phyloP scores from a whole-genome alignment of 2,797 vertebrate genomes.

The Falco cherrug region DNA sequence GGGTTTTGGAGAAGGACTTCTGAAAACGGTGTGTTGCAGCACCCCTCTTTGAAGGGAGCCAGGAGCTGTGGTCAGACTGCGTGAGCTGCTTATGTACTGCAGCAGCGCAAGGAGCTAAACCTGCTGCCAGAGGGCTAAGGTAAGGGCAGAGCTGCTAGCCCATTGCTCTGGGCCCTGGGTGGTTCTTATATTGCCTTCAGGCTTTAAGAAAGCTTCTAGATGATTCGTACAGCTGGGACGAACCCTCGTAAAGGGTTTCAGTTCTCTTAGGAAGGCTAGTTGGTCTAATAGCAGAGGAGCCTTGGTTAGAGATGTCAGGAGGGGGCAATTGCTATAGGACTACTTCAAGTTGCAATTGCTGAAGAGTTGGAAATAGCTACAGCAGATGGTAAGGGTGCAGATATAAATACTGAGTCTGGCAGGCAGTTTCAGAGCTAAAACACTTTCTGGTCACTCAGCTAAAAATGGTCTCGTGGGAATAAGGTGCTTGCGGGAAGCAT shows the following conservation, averaged over 20 bases:
- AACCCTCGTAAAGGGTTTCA: accelerated
- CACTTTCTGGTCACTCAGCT: background rate
- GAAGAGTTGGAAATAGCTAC: background rate
- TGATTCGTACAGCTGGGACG: background rate
- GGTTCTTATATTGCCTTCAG: background rate
- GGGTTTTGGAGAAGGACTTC: accelerated
- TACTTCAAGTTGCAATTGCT: background rate
- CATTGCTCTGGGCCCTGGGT: background rate
- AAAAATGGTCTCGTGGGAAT: background rate
- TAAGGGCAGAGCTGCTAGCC: background rate
- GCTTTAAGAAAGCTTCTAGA: background rate
- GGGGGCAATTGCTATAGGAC: background rate
- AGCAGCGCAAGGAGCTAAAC: background rate
- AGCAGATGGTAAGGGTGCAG: background rate
- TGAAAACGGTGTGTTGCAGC: accelerated
- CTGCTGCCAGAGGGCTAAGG: background rate
- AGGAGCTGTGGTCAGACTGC: background rate
- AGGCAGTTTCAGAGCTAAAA: background rate
- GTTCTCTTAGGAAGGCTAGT: background rate
- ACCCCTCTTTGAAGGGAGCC: background rate
- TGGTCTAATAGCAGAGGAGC: background rate
- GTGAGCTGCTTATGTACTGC: accelerated
- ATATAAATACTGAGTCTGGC: background rate
- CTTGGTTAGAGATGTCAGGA: background rate
- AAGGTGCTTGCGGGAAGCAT: background rate